Base-by-base conservation (phyloP, 2,888 invertebrate genomes). In the Andrena hattorfiana region DNA sequence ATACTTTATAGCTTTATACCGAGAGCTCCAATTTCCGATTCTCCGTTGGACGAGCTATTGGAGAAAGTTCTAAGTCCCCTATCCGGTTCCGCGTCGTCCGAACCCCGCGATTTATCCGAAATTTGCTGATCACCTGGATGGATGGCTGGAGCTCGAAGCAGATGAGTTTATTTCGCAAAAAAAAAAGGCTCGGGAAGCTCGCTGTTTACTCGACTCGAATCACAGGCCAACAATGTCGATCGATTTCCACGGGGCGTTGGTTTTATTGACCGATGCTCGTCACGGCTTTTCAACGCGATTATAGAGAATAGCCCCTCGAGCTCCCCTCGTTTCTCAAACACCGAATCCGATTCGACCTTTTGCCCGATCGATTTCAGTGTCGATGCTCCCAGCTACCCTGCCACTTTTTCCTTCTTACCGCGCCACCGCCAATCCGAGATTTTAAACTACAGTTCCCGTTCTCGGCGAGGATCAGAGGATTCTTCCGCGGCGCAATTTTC, bases 281-380 rank as follows among this genome's bases (percentile, higher is more conserved):
- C 83, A 13, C 54, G 63, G 69, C 67, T 83, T 82, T 83, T 77
- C 86, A 67, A 51, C 59, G 48, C 70, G 71, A 85, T 77, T 71
- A 69, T 20, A 20, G 51, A 28, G 56, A 60, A 73, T 54, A 30
- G 42, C 32, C 60, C 4, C 30, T n/a, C 54, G 26, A 32, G 51
- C 32, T 23, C 28, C 20, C 20, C 20, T 66, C 66, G 60, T 13
- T 49, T 48, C 75, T 73, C 60, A 13, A 51, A 35, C 28, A 16
- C 3, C 23, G 10, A n/a, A 6, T 7, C 26, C 32, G 49, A 49
- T 63, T 62, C 42, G 51, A 23, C 16, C 23, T 42, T 49, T 56
- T 67, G 42, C 4, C 49, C 4, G 16, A 28, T 60, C 26, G 56
- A 60, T 70, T 28, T 49, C 60, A n/a, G 10, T 32, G 10, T 32